Evolutionary conservation across 23 tunicate genomes (phyloP), one percentile per base, ranked within the genome.

Genomic region (Diplosoma virens): DNA sequence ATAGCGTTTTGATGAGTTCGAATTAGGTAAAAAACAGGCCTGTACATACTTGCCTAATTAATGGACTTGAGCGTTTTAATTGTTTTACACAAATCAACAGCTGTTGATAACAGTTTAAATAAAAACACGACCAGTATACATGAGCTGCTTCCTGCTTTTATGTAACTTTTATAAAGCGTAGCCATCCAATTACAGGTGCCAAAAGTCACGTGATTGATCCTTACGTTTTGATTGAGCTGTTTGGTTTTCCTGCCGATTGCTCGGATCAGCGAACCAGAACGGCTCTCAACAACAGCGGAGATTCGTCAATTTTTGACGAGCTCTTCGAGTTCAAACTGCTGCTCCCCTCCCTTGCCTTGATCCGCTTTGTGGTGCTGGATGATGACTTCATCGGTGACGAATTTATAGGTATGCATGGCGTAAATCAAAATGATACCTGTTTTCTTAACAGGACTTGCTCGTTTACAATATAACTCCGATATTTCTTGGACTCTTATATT

Each of bases 311-410:
- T 25, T 95, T 95, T 48, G 99, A 95, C 56, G 93, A 84, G 33
- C 56, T 84, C 9, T 95, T 92, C 45, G 96, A 89, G 29, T 95
- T 95, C 65, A 84, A 85, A 9, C 82, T 95, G 14, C 64, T 77
- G 11, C 67, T 95, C 46, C 93, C 99, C 34, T 86, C 85, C 21
- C 87, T 95, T 46, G 99, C 89, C 46, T 93, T 95, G 32, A 87
- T 95, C 30, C 81, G 99, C 37, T 95, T 95, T 63, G 99, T 95
- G 25, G 95, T 95, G 21, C 80, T 95, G n/a, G 99, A 95, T 65
- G 99, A 95, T 48, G 96, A 95, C 31, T 95, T 88, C 37, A 95
- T 95, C 34, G 99, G 99, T 4, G 99, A 95, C 58, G 99, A 95
- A 33, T 95, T 95, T 47, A 95, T 95, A 36, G 99, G 99, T 83